These are phyloP conservation scores for Drosophila gaucha DNA, from an alignment of 2,888 invertebrate genomes.

Conservation along the genomic window DNA sequence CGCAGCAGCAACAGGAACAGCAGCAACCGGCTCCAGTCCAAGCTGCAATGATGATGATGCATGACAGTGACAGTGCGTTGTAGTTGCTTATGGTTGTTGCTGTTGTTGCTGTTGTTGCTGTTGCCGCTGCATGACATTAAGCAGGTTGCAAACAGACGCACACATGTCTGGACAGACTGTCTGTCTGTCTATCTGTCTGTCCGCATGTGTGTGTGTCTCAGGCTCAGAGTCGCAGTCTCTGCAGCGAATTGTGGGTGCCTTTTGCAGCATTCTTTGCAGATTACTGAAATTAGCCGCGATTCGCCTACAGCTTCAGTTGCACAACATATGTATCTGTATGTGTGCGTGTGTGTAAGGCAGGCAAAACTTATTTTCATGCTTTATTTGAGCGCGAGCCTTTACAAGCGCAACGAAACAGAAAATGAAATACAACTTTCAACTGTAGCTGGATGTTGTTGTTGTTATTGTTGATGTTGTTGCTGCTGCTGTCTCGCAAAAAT, in stretches of 20 bases:
- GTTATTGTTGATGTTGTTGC: slow-evolving; percentile 25
- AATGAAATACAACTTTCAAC: slow-evolving; percentile 77
- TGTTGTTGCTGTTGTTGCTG: slow-evolving; percentile 48
- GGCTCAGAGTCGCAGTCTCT: slow-evolving; percentile 39
- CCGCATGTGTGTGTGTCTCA: background rate
- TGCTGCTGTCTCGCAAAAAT: slow-evolving; percentile 63
- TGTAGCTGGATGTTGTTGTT: slow-evolving; percentile 16
- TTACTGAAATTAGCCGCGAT: slow-evolving; percentile 78
- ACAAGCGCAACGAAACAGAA: slow-evolving; percentile 79
- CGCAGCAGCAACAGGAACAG: slow-evolving; percentile 17
- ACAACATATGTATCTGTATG: slow-evolving; percentile 10
- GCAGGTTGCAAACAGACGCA: slow-evolving; percentile 80
- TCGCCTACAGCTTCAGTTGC: slow-evolving; percentile 48
- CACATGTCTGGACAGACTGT: slow-evolving; percentile 60
- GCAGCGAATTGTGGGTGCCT: slow-evolving; percentile 82
- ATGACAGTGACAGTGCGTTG: slow-evolving; percentile 82
- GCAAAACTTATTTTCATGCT: slow-evolving; percentile 79
- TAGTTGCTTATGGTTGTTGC: slow-evolving; percentile 48
- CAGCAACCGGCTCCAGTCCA: slow-evolving; percentile 45
- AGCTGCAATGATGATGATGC: slow-evolving; percentile 75
- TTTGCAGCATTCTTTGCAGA: slow-evolving; percentile 71
- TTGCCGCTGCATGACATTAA: slow-evolving; percentile 81
- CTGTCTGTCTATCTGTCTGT: slow-evolving; percentile 37
- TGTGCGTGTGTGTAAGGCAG: slow-evolving; percentile 37
- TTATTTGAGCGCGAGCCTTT: slow-evolving; percentile 68